Conservation (phyloP, 2,888 invertebrate species). For the Nephrotoma guestfalica region DNA sequence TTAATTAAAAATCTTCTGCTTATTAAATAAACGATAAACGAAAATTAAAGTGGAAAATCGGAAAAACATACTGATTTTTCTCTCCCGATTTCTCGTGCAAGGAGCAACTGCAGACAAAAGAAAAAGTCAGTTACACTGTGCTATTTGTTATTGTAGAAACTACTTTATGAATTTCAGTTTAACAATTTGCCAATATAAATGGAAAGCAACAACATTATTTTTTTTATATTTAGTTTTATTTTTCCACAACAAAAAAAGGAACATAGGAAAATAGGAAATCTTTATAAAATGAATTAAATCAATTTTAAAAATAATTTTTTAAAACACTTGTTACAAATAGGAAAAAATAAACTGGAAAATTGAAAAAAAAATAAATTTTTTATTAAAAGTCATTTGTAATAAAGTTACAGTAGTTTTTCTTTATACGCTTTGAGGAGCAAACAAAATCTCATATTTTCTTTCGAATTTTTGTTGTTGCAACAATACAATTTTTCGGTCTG, state of each 20-base stretch:
- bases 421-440: neutral
- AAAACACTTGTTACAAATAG: neutral
- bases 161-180: neutral
- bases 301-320: neutral
- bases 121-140: neutral
- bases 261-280: neutral
- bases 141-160: neutral
- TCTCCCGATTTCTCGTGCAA: neutral
- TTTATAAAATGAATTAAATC: neutral
- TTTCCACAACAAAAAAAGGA: neutral
- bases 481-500: neutral
- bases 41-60: too few relatives aligned
- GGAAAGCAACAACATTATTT: neutral
- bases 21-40: too few relatives aligned
- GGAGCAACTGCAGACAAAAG: neutral
- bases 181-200: neutral
- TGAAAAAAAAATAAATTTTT: neutral
- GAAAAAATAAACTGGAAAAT: neutral
- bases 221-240: neutral
- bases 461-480: too few relatives aligned
- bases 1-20: too few relatives aligned
- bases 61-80: too few relatives aligned
- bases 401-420: neutral
- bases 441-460: too few relatives aligned
- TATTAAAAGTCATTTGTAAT: slow-evolving; percentile 2